Conservation (phyloP, 2,113 vertebrate species). For the Anoplopoma fimbria region DNA sequence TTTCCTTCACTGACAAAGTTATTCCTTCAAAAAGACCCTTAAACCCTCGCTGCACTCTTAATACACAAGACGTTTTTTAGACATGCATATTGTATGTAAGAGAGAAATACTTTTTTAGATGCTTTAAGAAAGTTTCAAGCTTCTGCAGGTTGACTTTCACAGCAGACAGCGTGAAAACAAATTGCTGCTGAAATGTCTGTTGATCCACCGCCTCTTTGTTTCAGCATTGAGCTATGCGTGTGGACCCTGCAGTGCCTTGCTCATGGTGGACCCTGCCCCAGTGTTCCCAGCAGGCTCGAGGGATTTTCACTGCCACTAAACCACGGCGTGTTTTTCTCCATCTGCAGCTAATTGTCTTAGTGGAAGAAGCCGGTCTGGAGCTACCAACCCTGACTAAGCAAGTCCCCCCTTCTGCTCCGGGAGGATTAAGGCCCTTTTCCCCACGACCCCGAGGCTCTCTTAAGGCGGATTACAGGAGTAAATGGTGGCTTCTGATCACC, state of each 20-base stretch:
- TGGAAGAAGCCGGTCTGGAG: background rate
- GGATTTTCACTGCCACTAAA: background rate
- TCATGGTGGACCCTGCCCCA: background rate
- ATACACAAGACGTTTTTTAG: background rate
- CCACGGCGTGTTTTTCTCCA: background rate
- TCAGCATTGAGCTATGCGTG: no score
- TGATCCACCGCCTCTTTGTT: no score
- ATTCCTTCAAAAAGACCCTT: background rate
- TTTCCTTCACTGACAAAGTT: background rate
- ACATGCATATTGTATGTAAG: no score
- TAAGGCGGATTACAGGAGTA: conserved; percentile 71
- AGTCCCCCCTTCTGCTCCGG: conserved; percentile 30
- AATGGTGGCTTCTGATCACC: conserved; percentile 64
- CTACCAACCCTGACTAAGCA: conserved; percentile 54
- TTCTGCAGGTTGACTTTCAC: no score
- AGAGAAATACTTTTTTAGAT: no score
- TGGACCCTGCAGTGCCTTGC: conserved; percentile 18
- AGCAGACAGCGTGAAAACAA: no score
- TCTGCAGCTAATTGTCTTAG: conserved; percentile 27
- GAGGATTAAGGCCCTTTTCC: conserved; percentile 62
- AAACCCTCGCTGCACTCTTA: background rate
- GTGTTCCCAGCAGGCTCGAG: background rate
- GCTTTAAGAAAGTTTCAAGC: no score
- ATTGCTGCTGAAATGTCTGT: no score
- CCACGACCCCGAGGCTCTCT: conserved; percentile 66